phyloP scores from a whole-genome alignment of 2,113 vertebrate species.

The Ceratotherium simum region DNA sequence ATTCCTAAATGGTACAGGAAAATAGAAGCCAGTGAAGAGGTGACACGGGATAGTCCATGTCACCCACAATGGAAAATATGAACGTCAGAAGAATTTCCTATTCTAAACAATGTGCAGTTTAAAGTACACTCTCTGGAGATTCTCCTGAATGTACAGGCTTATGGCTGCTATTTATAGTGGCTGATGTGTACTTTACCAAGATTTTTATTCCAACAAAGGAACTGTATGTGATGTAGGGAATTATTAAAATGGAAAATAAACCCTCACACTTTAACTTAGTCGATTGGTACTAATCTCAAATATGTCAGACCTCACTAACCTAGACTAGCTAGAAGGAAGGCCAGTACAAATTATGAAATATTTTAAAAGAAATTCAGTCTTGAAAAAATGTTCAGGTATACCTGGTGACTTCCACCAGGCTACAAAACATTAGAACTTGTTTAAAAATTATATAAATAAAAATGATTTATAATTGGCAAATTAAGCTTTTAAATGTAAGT shows the following conservation, averaged over 20 bases:
- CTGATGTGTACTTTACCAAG: slow-evolving; percentile 80
- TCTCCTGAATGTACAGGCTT: slow-evolving; percentile 83
- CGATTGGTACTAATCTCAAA: slow-evolving; percentile 64
- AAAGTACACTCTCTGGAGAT: slow-evolving; percentile 87
- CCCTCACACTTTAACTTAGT: slow-evolving; percentile 63
- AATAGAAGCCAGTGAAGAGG: slow-evolving; percentile 65
- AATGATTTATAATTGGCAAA: slow-evolving; percentile 56
- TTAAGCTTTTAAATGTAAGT: slow-evolving; percentile 50
- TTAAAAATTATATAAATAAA: slow-evolving; percentile 21
- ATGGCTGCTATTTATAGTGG: slow-evolving; percentile 86
- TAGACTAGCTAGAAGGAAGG: slow-evolving; percentile 18
- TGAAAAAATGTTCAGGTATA: slow-evolving; percentile 34
- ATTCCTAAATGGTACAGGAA: slow-evolving; percentile 83
- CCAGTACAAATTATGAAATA: not conserved
- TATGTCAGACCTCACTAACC: not conserved
- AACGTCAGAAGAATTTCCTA: slow-evolving; percentile 87
- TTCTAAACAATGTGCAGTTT: slow-evolving; percentile 87
- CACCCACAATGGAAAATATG: slow-evolving; percentile 85
- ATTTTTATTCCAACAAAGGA: slow-evolving; percentile 89
- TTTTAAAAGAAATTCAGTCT: slow-evolving; percentile 43
- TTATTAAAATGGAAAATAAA: slow-evolving; percentile 84
- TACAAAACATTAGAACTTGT: slow-evolving; percentile 28
- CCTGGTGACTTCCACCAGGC: not conserved
- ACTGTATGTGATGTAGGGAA: slow-evolving; percentile 74
- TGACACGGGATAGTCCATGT: slow-evolving; percentile 51